These are phyloP conservation scores for Charadrius vociferus DNA, from an alignment of 2,113 vertebrate species.

Conservation along the genomic window DNA sequence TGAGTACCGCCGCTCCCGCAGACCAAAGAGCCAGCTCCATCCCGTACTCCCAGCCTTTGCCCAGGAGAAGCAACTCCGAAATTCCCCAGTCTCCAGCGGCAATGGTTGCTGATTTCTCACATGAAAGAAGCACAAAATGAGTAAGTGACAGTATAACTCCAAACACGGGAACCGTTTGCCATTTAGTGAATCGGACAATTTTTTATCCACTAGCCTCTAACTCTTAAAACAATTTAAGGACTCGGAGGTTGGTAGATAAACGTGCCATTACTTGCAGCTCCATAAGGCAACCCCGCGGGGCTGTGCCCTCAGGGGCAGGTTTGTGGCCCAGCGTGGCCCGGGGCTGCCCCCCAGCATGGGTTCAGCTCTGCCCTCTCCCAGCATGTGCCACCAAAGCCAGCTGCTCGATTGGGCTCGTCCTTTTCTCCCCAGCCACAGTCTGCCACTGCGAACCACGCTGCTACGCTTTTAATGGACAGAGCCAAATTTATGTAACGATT, in stretches of 20 bases:
- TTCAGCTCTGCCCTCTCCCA: neutral
- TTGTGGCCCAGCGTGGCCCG: neutral
- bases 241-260: neutral
- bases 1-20: neutral
- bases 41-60: neutral
- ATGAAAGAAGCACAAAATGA: neutral
- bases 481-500: neutral
- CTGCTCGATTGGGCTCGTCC: neutral
- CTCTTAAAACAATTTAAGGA: neutral
- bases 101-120: rapidly evolving
- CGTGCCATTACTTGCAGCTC: neutral
- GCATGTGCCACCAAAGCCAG: neutral
- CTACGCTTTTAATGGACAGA: neutral
- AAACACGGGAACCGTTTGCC: rapidly evolving
- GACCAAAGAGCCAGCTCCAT: neutral
- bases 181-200: rapidly evolving
- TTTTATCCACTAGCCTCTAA: neutral
- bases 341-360: neutral
- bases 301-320: neutral
- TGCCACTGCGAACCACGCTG: neutral
- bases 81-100: neutral
- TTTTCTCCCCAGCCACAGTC: neutral
- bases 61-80: rapidly evolving
- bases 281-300: rapidly evolving
- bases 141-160: neutral